Base-by-base conservation (phyloP, 2,888 invertebrate species). In the Lepidochitona cinerea region DNA sequence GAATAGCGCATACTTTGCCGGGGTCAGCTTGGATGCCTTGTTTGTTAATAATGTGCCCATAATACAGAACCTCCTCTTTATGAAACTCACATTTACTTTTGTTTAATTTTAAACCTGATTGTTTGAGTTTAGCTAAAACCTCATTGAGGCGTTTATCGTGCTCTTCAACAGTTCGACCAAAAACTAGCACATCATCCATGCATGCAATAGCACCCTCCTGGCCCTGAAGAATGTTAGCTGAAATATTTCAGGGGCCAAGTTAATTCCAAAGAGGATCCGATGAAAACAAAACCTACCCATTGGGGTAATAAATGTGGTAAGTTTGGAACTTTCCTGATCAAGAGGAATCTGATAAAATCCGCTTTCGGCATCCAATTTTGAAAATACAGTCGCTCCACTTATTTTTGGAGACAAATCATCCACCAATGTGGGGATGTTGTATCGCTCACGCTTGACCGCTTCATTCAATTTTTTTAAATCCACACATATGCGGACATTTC, bases 261-360 rank as follows among this genome's bases (percentile, higher is more conserved):
- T 54, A 23, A 54, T 54, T 7, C 54, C 54, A 23, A 54, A 54
- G 12, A 26, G 54, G 33, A 54, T 26, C 14, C 68, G 37, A 29
- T 53, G 59, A 29, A 73, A 78, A n/a, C 70, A 71, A 67, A 65
- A 79, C 6, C 75, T 23, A 0, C 75, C 73, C 29, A 79, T 36
- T 0, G 77, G 72, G 32, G 75, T 77, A 1, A 79, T 77, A 33
- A 76, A 73, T 12, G 69, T 79, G 1, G 74, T 79, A 0, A 77
- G 36, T n/a, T 53, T 41, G 23, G 59, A 32, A 49, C 71, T 73
- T 6, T 73, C 75, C 18, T 29, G 6, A 36, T 73, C 65, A 12
- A 79, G 59, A 6, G 72, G 70, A 12, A 74, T n/a, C 53, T 76
- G 74, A 59, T 76, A 72, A 68, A 76, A 77, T 36, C 78, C 71